Conservation (phyloP, 2,797 vertebrate genomes). For the Microchirus variegatus region DNA sequence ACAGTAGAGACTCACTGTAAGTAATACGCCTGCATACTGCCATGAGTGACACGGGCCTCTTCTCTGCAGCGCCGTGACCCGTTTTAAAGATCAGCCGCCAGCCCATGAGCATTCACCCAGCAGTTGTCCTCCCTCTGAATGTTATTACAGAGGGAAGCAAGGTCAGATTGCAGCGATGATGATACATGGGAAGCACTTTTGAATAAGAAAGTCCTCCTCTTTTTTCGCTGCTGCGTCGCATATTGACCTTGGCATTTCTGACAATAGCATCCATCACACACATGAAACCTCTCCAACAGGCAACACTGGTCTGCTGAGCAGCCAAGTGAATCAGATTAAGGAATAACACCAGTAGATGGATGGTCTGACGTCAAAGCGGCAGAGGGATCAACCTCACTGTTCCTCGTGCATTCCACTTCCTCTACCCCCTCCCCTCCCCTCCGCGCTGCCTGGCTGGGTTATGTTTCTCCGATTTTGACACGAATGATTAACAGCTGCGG, state of each 20-base stretch:
- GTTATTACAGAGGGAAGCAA: conserved; percentile 94
- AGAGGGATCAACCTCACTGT: conserved; percentile 85
- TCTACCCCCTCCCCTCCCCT: conserved; percentile 46
- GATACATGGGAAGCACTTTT: conserved; percentile 93
- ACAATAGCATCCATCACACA: conserved; percentile 97
- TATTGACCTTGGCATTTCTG: conserved; percentile 97
- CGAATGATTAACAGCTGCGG: conserved; percentile 77
- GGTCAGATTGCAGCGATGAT: conserved; percentile 92
- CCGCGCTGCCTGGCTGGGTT: conserved; percentile 60
- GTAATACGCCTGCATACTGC: conserved; percentile 77
- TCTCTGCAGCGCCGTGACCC: conserved; percentile 83
- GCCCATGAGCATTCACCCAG: conserved; percentile 87
- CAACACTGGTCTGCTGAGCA: conserved; percentile 84
- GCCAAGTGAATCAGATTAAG: conserved; percentile 93
- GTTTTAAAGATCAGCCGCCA: conserved; percentile 86
- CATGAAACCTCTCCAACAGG: conserved; percentile 91
- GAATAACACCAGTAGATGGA: conserved; percentile 92
- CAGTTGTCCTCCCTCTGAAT: conserved; percentile 89
- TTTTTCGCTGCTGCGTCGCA: conserved; percentile 83
- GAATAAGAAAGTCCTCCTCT: conserved; percentile 87
- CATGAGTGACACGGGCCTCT: conserved; percentile 77
- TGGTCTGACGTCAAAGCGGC: conserved; percentile 85
- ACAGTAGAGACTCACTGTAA: conserved; percentile 69
- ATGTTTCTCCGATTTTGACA: conserved; percentile 86
- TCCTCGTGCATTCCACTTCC: conserved; percentile 80